Evolutionary conservation across 2,888 invertebrate genomes (phyloP).

Genomic region (Thyatira batis): DNA sequence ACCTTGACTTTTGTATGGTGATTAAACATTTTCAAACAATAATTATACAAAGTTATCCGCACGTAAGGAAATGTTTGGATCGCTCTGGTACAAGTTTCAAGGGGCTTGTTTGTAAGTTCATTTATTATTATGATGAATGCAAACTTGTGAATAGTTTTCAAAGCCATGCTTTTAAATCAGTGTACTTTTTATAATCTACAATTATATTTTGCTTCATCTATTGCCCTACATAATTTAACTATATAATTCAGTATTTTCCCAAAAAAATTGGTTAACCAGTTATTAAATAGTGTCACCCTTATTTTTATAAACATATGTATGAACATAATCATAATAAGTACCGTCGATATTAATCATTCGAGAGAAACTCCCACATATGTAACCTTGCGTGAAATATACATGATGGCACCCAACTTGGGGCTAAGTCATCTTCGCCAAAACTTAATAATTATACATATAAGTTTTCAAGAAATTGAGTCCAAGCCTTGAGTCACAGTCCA

Average conservation of each 20-base stretch:
- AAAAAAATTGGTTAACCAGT: no score
- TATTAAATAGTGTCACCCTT: no score
- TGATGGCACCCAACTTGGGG: neutral
- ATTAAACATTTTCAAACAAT: neutral
- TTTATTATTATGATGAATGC: no score
- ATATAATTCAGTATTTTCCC: no score
- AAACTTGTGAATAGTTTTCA: no score
- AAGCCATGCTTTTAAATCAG: no score
- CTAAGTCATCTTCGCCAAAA: neutral
- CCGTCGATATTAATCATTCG: neutral
- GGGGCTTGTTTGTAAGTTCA: neutral
- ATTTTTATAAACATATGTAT: no score
- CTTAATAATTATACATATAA: neutral
- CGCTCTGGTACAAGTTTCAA: neutral
- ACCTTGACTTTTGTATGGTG: neutral
- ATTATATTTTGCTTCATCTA: no score
- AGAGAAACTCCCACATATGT: neutral
- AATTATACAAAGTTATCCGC: neutral
- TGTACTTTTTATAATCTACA: no score
- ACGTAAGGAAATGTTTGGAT: neutral
- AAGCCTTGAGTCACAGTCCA: conserved; percentile 32
- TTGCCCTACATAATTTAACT: no score
- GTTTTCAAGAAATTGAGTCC: conserved; percentile 9
- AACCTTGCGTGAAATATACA: neutral
- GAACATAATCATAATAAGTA: neutral